A percentile compares a stretch with the other conserved stretches of the same genome.
These are phyloP conservation scores for Geococcyx californianus DNA, from an alignment of 2,113 vertebrate genomes.

Conservation along the genomic window DNA sequence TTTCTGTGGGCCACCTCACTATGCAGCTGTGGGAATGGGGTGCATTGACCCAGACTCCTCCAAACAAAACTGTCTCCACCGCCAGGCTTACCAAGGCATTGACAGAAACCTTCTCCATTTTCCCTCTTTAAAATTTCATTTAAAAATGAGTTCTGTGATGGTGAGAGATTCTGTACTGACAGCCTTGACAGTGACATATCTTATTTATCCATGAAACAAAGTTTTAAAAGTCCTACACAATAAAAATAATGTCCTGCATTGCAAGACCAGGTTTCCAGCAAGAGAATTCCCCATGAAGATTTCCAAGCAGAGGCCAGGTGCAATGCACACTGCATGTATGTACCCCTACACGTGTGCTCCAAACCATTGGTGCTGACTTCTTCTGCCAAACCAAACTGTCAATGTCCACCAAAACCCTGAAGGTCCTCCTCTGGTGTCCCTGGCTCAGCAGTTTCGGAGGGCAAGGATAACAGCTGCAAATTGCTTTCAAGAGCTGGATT, in stretches of 20 bases:
- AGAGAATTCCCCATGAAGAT: background rate
- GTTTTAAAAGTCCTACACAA: background rate
- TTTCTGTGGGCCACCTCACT: background rate
- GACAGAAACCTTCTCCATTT: background rate
- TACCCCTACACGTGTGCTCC: background rate
- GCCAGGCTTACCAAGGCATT: background rate
- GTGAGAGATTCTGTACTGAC: background rate
- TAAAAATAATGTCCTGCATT: background rate
- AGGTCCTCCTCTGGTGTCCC: background rate
- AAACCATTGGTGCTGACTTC: background rate
- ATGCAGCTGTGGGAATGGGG: background rate
- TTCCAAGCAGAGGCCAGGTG: background rate
- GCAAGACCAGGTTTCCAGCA: background rate
- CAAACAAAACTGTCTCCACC: background rate
- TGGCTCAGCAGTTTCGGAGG: background rate
- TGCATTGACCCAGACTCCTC: background rate
- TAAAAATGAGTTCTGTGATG: background rate
- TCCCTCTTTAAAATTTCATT: background rate
- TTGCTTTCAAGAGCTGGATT: background rate
- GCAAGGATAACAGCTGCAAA: background rate
- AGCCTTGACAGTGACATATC: background rate
- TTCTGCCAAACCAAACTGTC: background rate
- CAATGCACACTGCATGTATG: fast-evolving
- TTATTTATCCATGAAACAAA: background rate
- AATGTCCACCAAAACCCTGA: background rate